Evolutionary conservation across 2,888 invertebrate species (phyloP).

Genomic region (Piscicola geometra): DNA sequence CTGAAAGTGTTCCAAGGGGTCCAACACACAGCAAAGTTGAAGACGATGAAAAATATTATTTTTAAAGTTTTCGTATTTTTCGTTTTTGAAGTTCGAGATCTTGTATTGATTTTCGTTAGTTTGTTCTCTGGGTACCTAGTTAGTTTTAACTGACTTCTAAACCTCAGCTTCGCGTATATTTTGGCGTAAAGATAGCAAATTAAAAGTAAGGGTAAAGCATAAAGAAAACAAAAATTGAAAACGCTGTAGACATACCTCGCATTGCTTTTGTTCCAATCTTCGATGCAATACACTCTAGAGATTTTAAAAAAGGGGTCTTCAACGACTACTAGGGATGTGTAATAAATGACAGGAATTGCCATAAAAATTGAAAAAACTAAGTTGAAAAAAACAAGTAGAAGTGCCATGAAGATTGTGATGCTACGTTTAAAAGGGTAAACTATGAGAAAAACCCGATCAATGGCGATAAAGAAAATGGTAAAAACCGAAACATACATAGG

Average conservation of each 20-base stretch:
- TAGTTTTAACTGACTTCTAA: neutral
- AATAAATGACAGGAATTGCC: conserved; percentile 51
- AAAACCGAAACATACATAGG: conserved; percentile 53
- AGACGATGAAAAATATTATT: conserved; percentile 51
- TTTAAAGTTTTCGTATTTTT: conserved; percentile 48
- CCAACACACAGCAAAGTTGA: conserved; percentile 52
- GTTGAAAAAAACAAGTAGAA: conserved; percentile 46
- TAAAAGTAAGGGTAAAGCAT: conserved; percentile 32
- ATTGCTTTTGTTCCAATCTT: conserved; percentile 46
- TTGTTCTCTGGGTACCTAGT: neutral
- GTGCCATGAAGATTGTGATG: conserved; percentile 47
- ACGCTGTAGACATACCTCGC: conserved; percentile 45
- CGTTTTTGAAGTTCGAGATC: neutral
- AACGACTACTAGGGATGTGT: conserved; percentile 45
- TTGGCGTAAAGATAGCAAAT: conserved; percentile 28
- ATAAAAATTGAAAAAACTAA: conserved; percentile 47
- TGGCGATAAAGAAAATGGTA: conserved; percentile 52
- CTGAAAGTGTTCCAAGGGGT: conserved; percentile 52
- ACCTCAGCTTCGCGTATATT: conserved; percentile 26
- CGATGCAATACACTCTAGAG: conserved; percentile 49
- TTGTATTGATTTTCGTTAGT: too few relatives aligned
- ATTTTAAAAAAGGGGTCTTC: conserved; percentile 45
- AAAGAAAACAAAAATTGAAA: conserved; percentile 27
- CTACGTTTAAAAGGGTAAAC: conserved; percentile 51
- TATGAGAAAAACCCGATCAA: conserved; percentile 53